Percentiles rank a stretch among this genome's conserved stretches.
Conservation (phyloP, 2,113 vertebrate genomes). For the Tragelaphus strepsiceros region DNA sequence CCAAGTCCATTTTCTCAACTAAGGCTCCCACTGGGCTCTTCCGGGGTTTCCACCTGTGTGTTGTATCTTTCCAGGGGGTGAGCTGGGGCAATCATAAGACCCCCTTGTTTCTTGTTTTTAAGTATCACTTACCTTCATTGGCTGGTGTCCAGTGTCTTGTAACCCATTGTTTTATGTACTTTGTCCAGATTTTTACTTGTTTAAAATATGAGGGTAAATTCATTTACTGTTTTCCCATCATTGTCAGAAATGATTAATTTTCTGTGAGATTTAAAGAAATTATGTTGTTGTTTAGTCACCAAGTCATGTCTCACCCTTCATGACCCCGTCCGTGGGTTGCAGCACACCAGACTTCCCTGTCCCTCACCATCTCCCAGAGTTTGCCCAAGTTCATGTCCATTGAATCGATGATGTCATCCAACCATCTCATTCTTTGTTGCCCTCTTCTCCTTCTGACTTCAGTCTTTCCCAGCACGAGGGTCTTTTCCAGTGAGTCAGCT, state of each 20-base stretch:
- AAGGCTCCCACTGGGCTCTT: not conserved
- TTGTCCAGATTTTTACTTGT: not conserved
- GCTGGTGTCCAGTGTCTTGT: not conserved
- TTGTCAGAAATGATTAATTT: slow-evolving; percentile 21
- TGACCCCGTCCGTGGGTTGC: rapidly evolving
- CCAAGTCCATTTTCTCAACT: not conserved
- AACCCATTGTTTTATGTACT: not conserved
- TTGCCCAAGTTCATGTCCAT: not conserved
- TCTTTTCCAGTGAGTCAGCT: not conserved
- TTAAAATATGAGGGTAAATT: not conserved
- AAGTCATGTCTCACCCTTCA: not conserved
- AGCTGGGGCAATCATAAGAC: not conserved
- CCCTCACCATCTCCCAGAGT: not conserved
- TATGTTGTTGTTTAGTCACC: not conserved
- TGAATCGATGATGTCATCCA: not conserved
- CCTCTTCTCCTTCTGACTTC: not conserved
- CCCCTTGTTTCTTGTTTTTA: not conserved
- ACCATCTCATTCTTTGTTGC: not conserved
- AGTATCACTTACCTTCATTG: not conserved
- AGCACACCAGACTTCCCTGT: not conserved
- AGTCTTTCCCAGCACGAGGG: not conserved
- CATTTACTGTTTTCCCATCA: not conserved
- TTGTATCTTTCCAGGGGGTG: not conserved
- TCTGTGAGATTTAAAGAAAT: not conserved
- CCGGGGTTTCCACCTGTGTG: not conserved